Base-by-base conservation (phyloP, 1,140 invertebrate species). In the Nautilus pompilius region DNA sequence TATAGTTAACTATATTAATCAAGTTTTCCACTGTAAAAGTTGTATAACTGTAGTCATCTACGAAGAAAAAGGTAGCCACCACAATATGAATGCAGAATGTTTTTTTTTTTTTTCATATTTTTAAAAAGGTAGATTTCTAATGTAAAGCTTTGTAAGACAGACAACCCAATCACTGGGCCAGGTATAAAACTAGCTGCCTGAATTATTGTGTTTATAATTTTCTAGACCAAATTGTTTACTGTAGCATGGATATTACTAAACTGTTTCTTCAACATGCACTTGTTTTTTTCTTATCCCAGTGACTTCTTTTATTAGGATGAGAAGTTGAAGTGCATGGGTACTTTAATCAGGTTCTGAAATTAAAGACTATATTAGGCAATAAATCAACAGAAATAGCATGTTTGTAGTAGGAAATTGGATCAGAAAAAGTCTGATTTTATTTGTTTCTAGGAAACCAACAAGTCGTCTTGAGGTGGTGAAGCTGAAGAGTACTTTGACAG, bases 391-490 rank as follows among this genome's bases (percentile, higher is more conserved):
- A 10, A 13, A 22, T 53, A 10, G n/a, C n/a, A 22, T 13, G 49
- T 53, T 53, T 53, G n/a, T 53, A 26, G 17, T 53, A 26, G 17
- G 17, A 15, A 53, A 22, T 10, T 53, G 22, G 49, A 10, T 17
- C 49, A 22, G 8, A 17, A 36, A 17, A 4, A 3, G 15, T 62
- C 33, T 30, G 15, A 17, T 3, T 22, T 56, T 29, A 54, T 22
- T 28, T 30, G 22, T 20, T 28, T 65, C 5, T 54, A 81, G 81
- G 75, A 81, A 82, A 54, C 82, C 82, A 24, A 66, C 69, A 8
- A 81, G 79, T 65, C 60, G 80, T 8, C 78, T 64, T 74, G 80
- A 82, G 65, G 80, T 82, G 4, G 48, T 79, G 2, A 74, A 82
- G 65, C 65, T 82, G 56, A 80, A 76, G 68, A 74, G 77, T 46